phyloP scores from a whole-genome alignment of 2,797 vertebrate genomes.

The Hippoglossus hippoglossus region DNA sequence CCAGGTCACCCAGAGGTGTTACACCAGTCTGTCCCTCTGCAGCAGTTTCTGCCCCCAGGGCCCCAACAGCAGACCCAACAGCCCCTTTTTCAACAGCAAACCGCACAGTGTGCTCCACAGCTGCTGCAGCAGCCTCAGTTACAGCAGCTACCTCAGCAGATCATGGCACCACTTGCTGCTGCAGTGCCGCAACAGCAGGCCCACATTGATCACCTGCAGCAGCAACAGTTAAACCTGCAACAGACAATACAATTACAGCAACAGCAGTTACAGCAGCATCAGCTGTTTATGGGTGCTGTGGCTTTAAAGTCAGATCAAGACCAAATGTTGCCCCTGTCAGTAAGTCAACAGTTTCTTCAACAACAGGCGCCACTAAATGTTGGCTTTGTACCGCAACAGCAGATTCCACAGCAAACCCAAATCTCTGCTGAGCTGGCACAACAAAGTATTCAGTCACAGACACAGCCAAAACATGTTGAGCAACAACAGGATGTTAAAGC shows the following conservation, averaged over 20 bases:
- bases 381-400: slow-evolving; percentile 55
- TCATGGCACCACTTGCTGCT: slow-evolving; percentile 51
- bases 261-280: slow-evolving; percentile 68
- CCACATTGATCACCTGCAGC: slow-evolving; percentile 62
- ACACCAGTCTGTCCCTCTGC: slow-evolving; percentile 59
- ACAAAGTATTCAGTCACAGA: slow-evolving; percentile 63
- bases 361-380: slow-evolving; percentile 64
- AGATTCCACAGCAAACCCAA: slow-evolving; percentile 60
- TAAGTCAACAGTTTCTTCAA: slow-evolving; percentile 73
- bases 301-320: slow-evolving; percentile 61
- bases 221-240: slow-evolving; percentile 68
- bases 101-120: slow-evolving; percentile 53
- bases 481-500: slow-evolving; percentile 71
- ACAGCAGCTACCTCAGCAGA: slow-evolving; percentile 65
- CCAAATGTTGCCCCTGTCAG: slow-evolving; percentile 58
- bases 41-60: slow-evolving; percentile 57
- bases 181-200: slow-evolving; percentile 57
- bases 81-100: slow-evolving; percentile 61
- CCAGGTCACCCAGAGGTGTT: slow-evolving; percentile 53
- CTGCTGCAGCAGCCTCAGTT: slow-evolving; percentile 63
- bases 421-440: slow-evolving; percentile 58
- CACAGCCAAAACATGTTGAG: slow-evolving; percentile 61
- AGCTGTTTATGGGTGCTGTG: slow-evolving; percentile 54
- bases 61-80: slow-evolving; percentile 64
- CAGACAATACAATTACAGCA: slow-evolving; percentile 68